Evolutionary conservation across 2,113 vertebrate species (phyloP), one percentile per base, ranked within the genome.

Genomic region (Cyanoliseus patagonus): DNA sequence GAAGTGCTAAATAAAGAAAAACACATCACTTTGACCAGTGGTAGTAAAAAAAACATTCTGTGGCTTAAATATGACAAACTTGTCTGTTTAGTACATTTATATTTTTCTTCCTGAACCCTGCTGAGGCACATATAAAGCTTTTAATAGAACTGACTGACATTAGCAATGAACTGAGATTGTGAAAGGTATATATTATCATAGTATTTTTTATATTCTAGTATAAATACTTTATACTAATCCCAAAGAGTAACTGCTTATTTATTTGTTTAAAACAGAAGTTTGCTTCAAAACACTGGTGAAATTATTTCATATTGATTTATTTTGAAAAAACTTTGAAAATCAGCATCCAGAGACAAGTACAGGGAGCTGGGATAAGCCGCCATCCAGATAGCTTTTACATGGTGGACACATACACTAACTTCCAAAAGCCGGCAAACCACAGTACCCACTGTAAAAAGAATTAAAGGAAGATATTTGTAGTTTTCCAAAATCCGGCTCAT

Each of bases 1-100:
- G 99, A 98, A 99, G 98, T 79, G 99, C 99, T 99, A 97, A 73
- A 98, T 70, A 49, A 86, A 90, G 92, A 37, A 93, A 82, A 95
- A 70, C 3, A n/a, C 0, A 2, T 69, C 3, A 84, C 17, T 80
- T 79, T 3, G 23, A 42, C 23, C 62, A 93, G 17, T 27, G 46
- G 76, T 18, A 13, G 3, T 35, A 86, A 63, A 80, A 3, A 82
- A 70, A 49, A 90, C 55, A 42, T 33, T 90, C 51, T 24, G 88
- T 1, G 2, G 6, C 7, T 78, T 69, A 62, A 64, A 7, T 8
- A 31, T 4, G 12, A 75, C 3, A 76, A 85, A 70, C 28, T 10
- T 25, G 6, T 30, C 30, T 79, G 7, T 68, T 22, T 12, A 64
- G 23, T 14, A 61, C 4, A 25, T 17, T 1, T 4, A 8, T 6